Conservation (phyloP, 2,113 vertebrate species). For the Syngnathus typhle region DNA sequence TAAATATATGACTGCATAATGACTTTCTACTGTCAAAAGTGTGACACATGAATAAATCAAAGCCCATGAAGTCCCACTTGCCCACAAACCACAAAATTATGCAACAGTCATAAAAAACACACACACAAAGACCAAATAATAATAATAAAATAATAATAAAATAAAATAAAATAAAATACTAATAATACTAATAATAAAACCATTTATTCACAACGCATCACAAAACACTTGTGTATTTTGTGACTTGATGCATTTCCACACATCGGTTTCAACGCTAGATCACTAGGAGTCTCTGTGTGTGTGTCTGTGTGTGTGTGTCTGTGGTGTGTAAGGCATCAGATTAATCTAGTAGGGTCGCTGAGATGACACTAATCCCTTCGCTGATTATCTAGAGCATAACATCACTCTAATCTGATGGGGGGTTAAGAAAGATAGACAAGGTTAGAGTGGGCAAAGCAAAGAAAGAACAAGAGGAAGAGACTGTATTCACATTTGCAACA, state of each 20-base stretch:
- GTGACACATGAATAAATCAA: neutral
- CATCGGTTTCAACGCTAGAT: conserved; percentile 16
- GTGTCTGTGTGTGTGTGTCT: conserved; percentile 17
- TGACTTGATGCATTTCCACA: conserved; percentile 10
- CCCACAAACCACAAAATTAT: conserved; percentile 6
- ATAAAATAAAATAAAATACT: neutral
- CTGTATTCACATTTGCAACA: conserved; percentile 20
- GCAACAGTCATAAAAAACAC: neutral
- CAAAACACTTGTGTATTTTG: conserved; percentile 1
- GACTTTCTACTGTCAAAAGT: neutral
- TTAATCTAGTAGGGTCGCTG: conserved; percentile 62
- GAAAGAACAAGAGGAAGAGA: neutral
- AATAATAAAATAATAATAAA: neutral
- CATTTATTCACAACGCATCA: neutral
- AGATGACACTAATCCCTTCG: conserved; percentile 68
- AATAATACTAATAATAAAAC: neutral
- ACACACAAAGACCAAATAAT: too few relatives aligned
- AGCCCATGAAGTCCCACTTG: neutral
- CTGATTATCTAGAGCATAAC: conserved; percentile 70
- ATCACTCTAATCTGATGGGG: conserved; percentile 63
- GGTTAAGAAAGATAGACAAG: conserved; percentile 54
- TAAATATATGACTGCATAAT: neutral
- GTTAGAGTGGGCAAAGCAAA: conserved; percentile 22
- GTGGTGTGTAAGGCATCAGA: conserved; percentile 44
- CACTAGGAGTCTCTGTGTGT: conserved; percentile 1